Evolutionary conservation across 2,888 invertebrate genomes (phyloP).

Genomic region (Amiota communis): DNA sequence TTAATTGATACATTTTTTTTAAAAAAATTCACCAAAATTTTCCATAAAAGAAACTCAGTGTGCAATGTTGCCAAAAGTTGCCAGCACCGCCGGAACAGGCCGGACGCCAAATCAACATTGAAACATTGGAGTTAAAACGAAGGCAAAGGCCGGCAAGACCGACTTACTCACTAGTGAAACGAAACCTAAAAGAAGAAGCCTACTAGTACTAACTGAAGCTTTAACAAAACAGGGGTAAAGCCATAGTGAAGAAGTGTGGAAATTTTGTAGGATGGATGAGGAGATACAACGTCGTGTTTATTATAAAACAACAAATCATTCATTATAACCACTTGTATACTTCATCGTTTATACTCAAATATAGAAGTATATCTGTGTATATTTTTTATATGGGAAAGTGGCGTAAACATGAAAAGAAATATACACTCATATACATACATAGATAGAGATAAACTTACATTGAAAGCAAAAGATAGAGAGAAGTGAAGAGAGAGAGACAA

Average conservation of each 20-base stretch:
- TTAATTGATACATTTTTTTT: too few relatives aligned
- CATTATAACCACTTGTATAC: conserved; percentile 64
- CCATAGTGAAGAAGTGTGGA: too few relatives aligned
- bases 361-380: too few relatives aligned
- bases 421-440: conserved; percentile 49
- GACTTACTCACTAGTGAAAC: not conserved
- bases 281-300: conserved; percentile 61
- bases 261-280: too few relatives aligned
- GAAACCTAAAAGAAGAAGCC: conserved; percentile 9
- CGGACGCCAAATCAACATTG: not conserved
- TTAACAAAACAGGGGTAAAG: too few relatives aligned
- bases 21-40: too few relatives aligned
- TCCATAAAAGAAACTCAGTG: too few relatives aligned
- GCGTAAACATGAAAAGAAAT: conserved; percentile 63
- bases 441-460: not conserved
- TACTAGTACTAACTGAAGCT: too few relatives aligned
- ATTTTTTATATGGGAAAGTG: conserved; percentile 56
- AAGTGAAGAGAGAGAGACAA: too few relatives aligned
- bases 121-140: not conserved
- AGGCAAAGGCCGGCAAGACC: conserved; percentile 4
- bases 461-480: not conserved
- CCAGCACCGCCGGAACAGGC: not conserved
- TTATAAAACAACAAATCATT: conserved; percentile 72
- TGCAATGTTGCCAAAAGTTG: not conserved
- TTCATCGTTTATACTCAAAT: conserved; percentile 1